Evolutionary conservation across 2,797 vertebrate genomes (phyloP).

Genomic region (Distichodus sexfasciatus): DNA sequence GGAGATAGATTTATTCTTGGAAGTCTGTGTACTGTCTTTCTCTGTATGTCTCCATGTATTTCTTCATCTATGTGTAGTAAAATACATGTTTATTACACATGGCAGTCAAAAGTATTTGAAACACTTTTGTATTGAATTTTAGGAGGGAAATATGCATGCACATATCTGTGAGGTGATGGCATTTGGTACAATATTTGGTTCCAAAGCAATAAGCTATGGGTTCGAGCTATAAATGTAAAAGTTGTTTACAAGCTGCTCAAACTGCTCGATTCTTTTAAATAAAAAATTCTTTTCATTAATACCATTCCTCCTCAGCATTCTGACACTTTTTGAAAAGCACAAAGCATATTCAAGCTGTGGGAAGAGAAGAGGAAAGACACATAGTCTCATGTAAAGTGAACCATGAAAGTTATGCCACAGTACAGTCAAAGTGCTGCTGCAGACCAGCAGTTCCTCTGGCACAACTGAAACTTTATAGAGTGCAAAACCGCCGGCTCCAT

Average conservation of each 20-base stretch:
- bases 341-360: background rate
- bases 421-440: background rate
- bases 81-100: background rate
- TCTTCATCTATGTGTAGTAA: background rate
- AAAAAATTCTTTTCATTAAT: background rate
- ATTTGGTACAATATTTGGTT: too few species aligned
- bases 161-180: too few species aligned
- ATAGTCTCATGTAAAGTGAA: conserved; percentile 48
- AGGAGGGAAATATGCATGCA: too few species aligned
- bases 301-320: background rate
- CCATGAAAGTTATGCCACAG: conserved; percentile 50
- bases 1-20: background rate
- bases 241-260: too few species aligned
- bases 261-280: too few species aligned
- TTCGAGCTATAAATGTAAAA: too few species aligned
- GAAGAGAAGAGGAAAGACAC: background rate
- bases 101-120: background rate
- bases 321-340: background rate
- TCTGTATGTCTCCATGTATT: background rate
- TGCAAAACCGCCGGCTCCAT: conserved; percentile 67
- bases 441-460: conserved; percentile 55
- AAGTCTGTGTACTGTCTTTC: background rate
- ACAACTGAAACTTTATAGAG: conserved; percentile 67
- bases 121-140: too few species aligned
- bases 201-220: too few species aligned